Evolutionary conservation across 2,888 invertebrate species (phyloP), one percentile per base, ranked within the genome.

Genomic region (Ceraclea dissimilis): DNA sequence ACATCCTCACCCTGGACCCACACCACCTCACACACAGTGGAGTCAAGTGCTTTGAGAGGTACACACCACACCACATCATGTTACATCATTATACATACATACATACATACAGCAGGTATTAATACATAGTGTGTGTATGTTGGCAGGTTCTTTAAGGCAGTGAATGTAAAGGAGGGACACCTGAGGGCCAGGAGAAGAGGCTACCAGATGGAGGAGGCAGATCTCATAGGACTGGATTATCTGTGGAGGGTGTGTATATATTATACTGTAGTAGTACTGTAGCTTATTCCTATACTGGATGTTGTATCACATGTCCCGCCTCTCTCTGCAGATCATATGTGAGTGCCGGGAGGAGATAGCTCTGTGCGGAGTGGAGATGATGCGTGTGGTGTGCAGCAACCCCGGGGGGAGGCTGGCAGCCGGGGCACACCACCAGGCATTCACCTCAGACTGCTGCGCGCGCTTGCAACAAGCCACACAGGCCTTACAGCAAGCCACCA

Each of bases 181-280:
- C 75, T 97, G 58, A 88, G 92, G 71, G 79, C 87, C 60, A 93
- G 92, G 70, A 79, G 93, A 68, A 83, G 93, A 65, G 86, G 88
- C 61, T 85, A 88, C 72, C 79, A 91, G 67, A 88, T 96, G 75
- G 93, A 95, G 71, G 93, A 95, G 73, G 86, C 91, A 64, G 94
- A 96, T 79, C 83, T 97, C 67, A 93, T 95, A 69, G 97, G 97
- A 63, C 85, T 93, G 69, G 96, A 97, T 73, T 97, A 97, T 78
- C 79, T 97, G 66, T 97, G 97, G 97, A 81, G 89, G 72, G 90
- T 89, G 13, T 10, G 10, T 26, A 26, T 10, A 26, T 26, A 83
- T 75, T 56, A n/a, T 51, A 17, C 16, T 34, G 26, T 26, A n/a
- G n/a, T n/a, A n/a, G n/a, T n/a, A n/a, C n/a, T n/a, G n/a, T n/a